Percentiles rank a stretch among this genome's conserved stretches.
These are phyloP conservation scores for Hippocampus mohnikei DNA, from an alignment of 2,113 vertebrate species.

Conservation along the genomic window DNA sequence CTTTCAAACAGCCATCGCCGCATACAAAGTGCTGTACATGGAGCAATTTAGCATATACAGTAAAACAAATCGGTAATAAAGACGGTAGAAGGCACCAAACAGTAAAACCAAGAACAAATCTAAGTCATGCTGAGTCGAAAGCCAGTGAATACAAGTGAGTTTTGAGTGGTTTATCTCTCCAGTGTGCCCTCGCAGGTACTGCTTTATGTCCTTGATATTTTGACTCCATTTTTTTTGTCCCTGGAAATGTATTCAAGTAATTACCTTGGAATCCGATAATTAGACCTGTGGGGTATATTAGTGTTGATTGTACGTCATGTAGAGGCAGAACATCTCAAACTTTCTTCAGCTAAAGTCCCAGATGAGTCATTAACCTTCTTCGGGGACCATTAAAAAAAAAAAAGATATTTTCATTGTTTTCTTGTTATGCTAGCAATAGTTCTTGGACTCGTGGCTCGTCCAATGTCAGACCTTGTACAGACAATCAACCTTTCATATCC, in stretches of 20 bases:
- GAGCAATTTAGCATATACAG: no score
- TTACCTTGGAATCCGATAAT: not conserved
- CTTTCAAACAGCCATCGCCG: no score
- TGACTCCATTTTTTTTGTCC: not conserved
- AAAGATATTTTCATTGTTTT: not conserved
- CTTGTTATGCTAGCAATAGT: not conserved
- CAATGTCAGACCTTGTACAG: no score
- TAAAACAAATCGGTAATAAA: no score
- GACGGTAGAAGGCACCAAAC: no score
- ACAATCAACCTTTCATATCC: no score
- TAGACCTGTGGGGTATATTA: constrained; percentile 1
- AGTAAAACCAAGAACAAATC: no score
- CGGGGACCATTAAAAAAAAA: not conserved
- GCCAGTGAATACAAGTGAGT: no score
- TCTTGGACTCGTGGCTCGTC: not conserved
- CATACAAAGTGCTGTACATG: no score
- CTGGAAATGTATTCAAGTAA: not conserved
- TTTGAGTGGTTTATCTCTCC: not conserved
- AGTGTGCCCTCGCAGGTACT: not conserved
- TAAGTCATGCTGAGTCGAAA: no score
- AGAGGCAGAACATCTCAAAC: no score
- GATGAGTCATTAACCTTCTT: not conserved
- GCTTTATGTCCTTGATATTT: constrained; percentile 2
- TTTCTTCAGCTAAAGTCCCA: not conserved
- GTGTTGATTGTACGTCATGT: not conserved